phyloP scores from a whole-genome alignment of 2,113 vertebrate species.

The Hydrolagus affinis region DNA sequence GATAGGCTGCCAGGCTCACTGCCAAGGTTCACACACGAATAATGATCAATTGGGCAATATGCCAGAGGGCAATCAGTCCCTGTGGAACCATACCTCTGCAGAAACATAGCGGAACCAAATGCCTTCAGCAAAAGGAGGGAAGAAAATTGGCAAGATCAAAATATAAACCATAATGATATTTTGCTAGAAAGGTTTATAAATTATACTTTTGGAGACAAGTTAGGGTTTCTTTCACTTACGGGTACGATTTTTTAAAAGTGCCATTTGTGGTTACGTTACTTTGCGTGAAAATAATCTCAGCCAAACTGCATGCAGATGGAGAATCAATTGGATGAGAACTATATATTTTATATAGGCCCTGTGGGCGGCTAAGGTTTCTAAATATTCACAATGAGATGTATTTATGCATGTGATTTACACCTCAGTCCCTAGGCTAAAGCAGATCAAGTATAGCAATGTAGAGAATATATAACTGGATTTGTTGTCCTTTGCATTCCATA shows the following conservation, averaged over 20 bases:
- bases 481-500: slow-evolving; percentile 31
- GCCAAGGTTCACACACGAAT: too few species aligned
- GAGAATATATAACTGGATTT: not conserved
- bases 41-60: too few species aligned
- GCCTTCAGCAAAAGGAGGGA: too few species aligned
- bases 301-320: not conserved
- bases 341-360: not conserved
- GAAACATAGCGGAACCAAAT: too few species aligned
- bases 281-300: not conserved
- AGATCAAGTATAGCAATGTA: not conserved
- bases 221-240: not conserved
- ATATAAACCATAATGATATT: too few species aligned
- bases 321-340: not conserved
- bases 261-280: not conserved
- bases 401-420: not conserved
- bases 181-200: not conserved
- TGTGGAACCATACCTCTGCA: too few species aligned
- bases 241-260: not conserved
- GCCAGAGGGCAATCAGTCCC: too few species aligned
- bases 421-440: not conserved
- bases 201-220: not conserved
- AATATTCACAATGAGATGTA: not conserved
- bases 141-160: too few species aligned
- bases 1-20: too few species aligned
- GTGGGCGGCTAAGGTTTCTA: not conserved